Evolutionary conservation across 37 sponge, comb jelly and placozoan genomes (phyloP).

Genomic region (Hormiphora californensis): DNA sequence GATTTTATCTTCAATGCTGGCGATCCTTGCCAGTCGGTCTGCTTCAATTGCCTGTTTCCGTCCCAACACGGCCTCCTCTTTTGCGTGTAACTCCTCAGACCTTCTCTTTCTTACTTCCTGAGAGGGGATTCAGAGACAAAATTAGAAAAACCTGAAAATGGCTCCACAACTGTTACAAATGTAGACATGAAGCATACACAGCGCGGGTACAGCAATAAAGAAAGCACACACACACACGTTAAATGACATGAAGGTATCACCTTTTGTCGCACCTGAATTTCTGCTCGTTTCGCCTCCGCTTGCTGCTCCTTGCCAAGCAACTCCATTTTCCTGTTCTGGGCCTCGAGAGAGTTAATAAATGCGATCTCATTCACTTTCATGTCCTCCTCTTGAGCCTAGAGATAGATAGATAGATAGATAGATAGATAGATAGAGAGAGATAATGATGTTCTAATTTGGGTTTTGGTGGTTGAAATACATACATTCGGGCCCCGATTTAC

Average conservation of each 20-base stretch:
- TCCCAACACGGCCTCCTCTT: constrained; percentile 81
- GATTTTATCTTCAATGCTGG: constrained; percentile 46
- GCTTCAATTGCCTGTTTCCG: constrained; percentile 35
- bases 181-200: not conserved
- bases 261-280: constrained; percentile 49
- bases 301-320: constrained; percentile 68
- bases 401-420: not conserved
- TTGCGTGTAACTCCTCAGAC: constrained; percentile 76
- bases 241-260: too few relatives aligned
- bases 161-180: not conserved
- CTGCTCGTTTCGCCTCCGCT: constrained; percentile 1
- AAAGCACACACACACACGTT: too few relatives aligned
- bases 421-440: not conserved
- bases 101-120: constrained; percentile 73
- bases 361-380: constrained; percentile 84
- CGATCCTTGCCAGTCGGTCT: constrained; percentile 42
- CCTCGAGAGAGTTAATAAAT: constrained; percentile 86
- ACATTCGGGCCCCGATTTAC: too few relatives aligned
- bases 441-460: not conserved
- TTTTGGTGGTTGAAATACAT: too few relatives aligned
- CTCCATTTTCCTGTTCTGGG: constrained; percentile 89
- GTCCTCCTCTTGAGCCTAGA: constrained; percentile 44
- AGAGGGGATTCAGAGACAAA: not conserved
- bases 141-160: not conserved
- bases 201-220: too few relatives aligned